phyloP scores from a whole-genome alignment of 2,888 invertebrate genomes.

The Spodoptera picta region DNA sequence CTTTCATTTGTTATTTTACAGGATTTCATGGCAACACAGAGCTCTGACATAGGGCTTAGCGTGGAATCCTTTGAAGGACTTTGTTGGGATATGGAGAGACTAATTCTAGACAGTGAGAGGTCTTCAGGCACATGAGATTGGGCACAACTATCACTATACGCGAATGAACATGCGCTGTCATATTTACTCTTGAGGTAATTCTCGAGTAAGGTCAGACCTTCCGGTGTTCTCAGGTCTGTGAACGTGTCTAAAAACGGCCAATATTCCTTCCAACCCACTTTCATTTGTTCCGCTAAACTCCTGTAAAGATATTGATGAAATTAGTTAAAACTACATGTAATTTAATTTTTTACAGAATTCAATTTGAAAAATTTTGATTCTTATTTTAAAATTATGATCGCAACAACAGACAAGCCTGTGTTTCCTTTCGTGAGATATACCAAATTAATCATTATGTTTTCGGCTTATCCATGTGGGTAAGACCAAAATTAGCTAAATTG shows the following conservation, averaged over 20 bases:
- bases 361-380: no score
- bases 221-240: slow-evolving; percentile 92
- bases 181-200: slow-evolving; percentile 90
- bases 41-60: slow-evolving; percentile 88
- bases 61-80: slow-evolving; percentile 62
- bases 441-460: no score
- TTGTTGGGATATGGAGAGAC: slow-evolving; percentile 65
- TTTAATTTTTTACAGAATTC: no score
- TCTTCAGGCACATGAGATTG: slow-evolving; percentile 72
- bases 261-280: slow-evolving; percentile 96
- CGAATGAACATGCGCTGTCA: slow-evolving; percentile 78
- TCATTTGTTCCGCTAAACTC: slow-evolving; percentile 91
- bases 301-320: slow-evolving; percentile 69
- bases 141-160: slow-evolving; percentile 76
- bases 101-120: slow-evolving; percentile 75
- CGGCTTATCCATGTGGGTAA: no score
- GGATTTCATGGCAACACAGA: slow-evolving; percentile 89
- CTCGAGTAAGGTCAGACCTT: slow-evolving; percentile 93
- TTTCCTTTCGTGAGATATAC: no score
- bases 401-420: no score
- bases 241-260: slow-evolving; percentile 97
- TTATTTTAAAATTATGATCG: no score
- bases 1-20: slow-evolving; percentile 84
- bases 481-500: no score
- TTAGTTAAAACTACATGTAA: background rate